These are phyloP conservation scores for Corythaeola cristata DNA, from an alignment of 2,113 vertebrate species.

Conservation along the genomic window DNA sequence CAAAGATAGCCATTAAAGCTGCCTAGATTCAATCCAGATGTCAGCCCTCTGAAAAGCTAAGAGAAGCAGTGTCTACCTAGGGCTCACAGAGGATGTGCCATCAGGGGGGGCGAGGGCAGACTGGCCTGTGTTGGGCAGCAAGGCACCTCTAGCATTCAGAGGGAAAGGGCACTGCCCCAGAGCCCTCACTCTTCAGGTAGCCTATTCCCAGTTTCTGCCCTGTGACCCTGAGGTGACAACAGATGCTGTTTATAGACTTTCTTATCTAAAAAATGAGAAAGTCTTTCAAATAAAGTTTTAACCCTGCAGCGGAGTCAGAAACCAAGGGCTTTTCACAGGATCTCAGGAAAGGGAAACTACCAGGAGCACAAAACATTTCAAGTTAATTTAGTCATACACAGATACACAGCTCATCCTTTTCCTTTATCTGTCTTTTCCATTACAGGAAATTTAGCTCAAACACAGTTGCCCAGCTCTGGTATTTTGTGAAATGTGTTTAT, in stretches of 20 bases:
- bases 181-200: not conserved
- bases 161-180: not conserved
- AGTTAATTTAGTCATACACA: not conserved
- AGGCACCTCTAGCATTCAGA: not conserved
- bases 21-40: not conserved
- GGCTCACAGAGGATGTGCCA: not conserved
- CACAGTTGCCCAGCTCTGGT: slow-evolving; percentile 96
- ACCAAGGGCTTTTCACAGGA: not conserved
- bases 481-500: slow-evolving; percentile 99
- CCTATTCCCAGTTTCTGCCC: not conserved
- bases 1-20: not conserved
- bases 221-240: not conserved
- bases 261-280: not conserved
- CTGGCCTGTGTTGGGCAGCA: not conserved
- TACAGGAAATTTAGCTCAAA: slow-evolving; percentile 95
- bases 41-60: not conserved
- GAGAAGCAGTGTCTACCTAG: not conserved
- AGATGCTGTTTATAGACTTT: not conserved
- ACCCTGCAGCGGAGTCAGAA: not conserved
- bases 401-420: not conserved
- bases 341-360: not conserved
- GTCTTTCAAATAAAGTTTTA: not conserved
- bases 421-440: slow-evolving; percentile 47
- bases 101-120: fast-evolving
- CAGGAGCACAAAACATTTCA: not conserved